Evolutionary conservation across 2,888 invertebrate species (phyloP).

Genomic region (Lamellibrachia satsuma): DNA sequence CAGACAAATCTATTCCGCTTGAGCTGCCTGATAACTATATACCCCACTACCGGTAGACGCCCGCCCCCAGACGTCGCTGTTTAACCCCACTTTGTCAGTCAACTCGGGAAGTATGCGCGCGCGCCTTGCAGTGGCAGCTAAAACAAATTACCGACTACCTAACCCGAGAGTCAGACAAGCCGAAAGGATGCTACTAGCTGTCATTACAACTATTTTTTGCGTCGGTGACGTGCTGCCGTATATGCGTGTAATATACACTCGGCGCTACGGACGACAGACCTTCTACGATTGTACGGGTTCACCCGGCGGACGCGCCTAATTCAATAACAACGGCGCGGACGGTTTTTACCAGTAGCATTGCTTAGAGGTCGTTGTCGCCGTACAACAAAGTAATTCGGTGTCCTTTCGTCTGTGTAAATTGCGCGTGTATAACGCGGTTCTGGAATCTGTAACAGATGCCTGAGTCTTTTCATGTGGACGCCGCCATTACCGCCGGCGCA

Average conservation of each 20-base stretch:
- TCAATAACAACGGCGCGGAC: not conserved
- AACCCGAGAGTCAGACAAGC: not conserved
- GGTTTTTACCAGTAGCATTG: conserved; percentile 10
- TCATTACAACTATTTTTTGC: not conserved
- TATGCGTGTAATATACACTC: not conserved
- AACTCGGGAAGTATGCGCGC: not conserved
- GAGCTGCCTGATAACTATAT: not conserved
- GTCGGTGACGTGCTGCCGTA: not conserved
- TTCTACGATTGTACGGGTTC: not conserved
- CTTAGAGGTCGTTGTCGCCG: conserved; percentile 3
- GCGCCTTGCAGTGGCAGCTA: conserved; percentile 8
- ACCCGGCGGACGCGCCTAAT: not conserved
- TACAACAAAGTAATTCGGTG: conserved; percentile 13
- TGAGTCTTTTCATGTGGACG: not conserved
- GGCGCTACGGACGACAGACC: not conserved
- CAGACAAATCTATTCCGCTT: not conserved
- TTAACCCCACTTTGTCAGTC: conserved; percentile 17
- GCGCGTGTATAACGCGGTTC: conserved; percentile 12
- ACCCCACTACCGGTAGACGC: not conserved
- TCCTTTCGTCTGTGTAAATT: conserved; percentile 6
- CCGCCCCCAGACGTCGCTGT: not conserved
- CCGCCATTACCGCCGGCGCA: not conserved
- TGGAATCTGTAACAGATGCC: conserved; percentile 9
- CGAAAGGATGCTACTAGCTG: not conserved
- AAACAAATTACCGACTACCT: conserved; percentile 13